These are phyloP conservation scores for Channa argus DNA, from an alignment of 2,113 vertebrate species.

Conservation along the genomic window DNA sequence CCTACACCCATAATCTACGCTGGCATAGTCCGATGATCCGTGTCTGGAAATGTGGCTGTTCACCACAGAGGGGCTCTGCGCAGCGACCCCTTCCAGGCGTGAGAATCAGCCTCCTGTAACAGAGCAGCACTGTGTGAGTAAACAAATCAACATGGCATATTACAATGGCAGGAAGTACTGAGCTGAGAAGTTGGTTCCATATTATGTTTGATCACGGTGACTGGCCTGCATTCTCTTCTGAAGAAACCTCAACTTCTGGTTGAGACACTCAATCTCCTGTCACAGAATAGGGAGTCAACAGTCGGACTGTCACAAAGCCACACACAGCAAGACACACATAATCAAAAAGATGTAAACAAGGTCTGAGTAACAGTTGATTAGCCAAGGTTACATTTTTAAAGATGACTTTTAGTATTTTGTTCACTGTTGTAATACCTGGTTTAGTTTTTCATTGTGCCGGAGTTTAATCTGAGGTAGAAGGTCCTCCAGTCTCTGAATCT, in stretches of 20 bases:
- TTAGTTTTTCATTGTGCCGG: conserved; percentile 74
- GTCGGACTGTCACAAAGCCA: neutral
- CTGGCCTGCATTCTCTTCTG: conserved; percentile 82
- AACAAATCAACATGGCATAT: neutral
- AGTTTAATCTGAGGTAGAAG: conserved; percentile 82
- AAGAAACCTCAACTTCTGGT: conserved; percentile 82
- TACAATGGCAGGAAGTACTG: too few relatives aligned
- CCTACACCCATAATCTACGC: neutral
- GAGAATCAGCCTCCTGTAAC: conserved; percentile 79
- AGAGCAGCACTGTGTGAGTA: neutral
- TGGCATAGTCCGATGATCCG: neutral
- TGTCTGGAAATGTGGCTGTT: conserved; percentile 15
- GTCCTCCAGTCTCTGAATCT: conserved; percentile 83
- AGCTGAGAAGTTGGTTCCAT: neutral
- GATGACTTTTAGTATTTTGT: too few relatives aligned
- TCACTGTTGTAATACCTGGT: conserved; percentile 66
- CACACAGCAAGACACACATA: too few relatives aligned
- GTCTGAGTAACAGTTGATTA: too few relatives aligned
- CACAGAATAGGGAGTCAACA: conserved; percentile 1
- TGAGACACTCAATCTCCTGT: conserved; percentile 82
- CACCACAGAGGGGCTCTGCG: conserved; percentile 81
- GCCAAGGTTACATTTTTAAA: too few relatives aligned
- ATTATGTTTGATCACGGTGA: neutral
- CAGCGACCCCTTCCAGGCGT: conserved; percentile 78
- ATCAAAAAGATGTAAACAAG: too few relatives aligned